Percentiles rank a stretch among this genome's conserved stretches.
These are phyloP conservation scores for Lymantria monacha DNA, from an alignment of 2,888 invertebrate species.

Conservation along the genomic window DNA sequence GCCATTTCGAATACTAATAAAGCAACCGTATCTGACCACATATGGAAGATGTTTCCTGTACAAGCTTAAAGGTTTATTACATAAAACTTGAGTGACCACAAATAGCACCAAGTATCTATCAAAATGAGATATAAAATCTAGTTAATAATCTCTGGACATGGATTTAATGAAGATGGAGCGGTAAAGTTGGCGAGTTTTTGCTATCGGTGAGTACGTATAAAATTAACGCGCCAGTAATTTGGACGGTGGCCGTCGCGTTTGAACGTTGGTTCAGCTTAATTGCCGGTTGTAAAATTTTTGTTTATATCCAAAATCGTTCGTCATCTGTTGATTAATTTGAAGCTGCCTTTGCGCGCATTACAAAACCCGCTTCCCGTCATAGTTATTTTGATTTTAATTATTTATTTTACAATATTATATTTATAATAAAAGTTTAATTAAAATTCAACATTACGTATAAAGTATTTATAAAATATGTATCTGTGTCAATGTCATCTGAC, in stretches of 20 bases:
- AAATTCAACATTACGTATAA: no score
- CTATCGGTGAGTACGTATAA: constrained; percentile 35
- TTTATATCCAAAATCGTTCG: constrained; percentile 51
- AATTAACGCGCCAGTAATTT: constrained; percentile 44
- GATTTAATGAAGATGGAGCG: constrained; percentile 47
- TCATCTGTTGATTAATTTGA: constrained; percentile 47
- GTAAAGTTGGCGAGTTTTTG: constrained; percentile 30
- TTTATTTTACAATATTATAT: not conserved
- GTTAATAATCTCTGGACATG: constrained; percentile 41
- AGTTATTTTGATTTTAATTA: not conserved
- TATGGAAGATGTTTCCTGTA: constrained; percentile 25
- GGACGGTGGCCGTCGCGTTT: constrained; percentile 34
- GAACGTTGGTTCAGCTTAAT: constrained; percentile 45
- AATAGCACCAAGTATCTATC: constrained; percentile 31
- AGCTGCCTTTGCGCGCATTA: constrained; percentile 35
- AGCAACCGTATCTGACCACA: constrained; percentile 12
- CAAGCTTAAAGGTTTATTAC: constrained; percentile 32
- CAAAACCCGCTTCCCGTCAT: not conserved
- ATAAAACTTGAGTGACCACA: constrained; percentile 31
- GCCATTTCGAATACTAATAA: constrained; percentile 28
- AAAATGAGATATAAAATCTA: constrained; percentile 24
- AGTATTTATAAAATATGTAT: no score
- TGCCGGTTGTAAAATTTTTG: constrained; percentile 55
- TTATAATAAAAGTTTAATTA: no score
- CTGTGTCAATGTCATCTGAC: no score